Evolutionary conservation across 2,888 invertebrate species (phyloP), one percentile per base, ranked within the genome.

Genomic region (Argyresthia goedartella): DNA sequence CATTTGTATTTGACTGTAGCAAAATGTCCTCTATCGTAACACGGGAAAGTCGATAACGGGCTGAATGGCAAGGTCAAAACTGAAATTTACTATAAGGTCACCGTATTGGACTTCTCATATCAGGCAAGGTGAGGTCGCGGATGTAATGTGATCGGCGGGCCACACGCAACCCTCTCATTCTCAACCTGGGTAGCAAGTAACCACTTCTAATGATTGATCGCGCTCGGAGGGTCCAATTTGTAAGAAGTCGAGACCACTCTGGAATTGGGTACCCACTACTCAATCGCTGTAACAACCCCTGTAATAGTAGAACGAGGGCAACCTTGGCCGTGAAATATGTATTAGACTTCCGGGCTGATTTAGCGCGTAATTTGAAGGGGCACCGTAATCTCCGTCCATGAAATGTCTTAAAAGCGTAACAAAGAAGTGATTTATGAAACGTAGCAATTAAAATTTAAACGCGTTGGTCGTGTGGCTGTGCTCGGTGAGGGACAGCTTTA

Each of bases 81-180:
- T 46, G n/a, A 50, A 50, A 42, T 42, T 42, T 42, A 42, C 25
- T 42, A n/a, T 42, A 51, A 51, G 51, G 51, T 43, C 51, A 44
- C n/a, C 34, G 60, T 67, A 71, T 70, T 68, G 72, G 69, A 69
- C 68, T 71, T 64, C 63, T 64, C 65, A 64, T 72, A 72, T 68
- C 69, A 60, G 62, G 65, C 71, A 71, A 79, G 76, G 80, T 71
- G 74, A 78, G 72, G 67, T 66, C 64, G 55, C 60, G 74, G 73
- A 71, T 69, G 71, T 78, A 77, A 76, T 76, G 25, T 25, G 25
- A 25, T 25, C 25, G 65, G 67, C 66, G 58, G 57, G 65, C 62
- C 61, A 71, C 80, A 76, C 76, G 79, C 80, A 70, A 80, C 66
- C 62, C 60, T 25, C 25, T 25, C 25, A 25, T 25, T 25, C 25